phyloP scores from a whole-genome alignment of 2,113 vertebrate genomes.

The Sisor rabdophorus region DNA sequence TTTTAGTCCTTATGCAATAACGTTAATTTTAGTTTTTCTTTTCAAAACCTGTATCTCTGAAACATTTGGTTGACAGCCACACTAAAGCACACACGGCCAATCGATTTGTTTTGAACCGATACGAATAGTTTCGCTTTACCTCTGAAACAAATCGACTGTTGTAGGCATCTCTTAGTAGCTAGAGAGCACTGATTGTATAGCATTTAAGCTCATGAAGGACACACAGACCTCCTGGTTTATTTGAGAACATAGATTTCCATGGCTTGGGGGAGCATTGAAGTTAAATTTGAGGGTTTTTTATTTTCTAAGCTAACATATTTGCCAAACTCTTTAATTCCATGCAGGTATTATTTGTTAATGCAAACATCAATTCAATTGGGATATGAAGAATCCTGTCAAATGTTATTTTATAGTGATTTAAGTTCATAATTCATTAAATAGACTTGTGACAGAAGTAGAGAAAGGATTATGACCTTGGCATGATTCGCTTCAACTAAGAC shows the following conservation, averaged over 20 bases:
- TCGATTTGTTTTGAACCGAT: too few species aligned
- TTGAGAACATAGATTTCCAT: slow-evolving; percentile 61
- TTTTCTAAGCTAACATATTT: slow-evolving; percentile 26
- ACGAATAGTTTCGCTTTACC: slow-evolving; percentile 60
- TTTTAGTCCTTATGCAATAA: slow-evolving; percentile 52
- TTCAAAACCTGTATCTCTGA: slow-evolving; percentile 52
- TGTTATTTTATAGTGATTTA: too few species aligned
- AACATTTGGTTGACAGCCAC: slow-evolving; percentile 56
- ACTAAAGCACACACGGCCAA: slow-evolving; percentile 55
- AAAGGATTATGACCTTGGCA: slow-evolving; percentile 46
- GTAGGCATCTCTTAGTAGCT: slow-evolving; percentile 57
- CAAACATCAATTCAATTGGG: too few species aligned
- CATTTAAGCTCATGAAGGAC: slow-evolving; percentile 64
- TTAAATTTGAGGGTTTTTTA: too few species aligned
- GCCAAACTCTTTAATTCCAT: slow-evolving; percentile 2
- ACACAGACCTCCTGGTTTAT: slow-evolving; percentile 58
- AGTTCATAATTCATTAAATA: slow-evolving; percentile 64
- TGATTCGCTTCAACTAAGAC: slow-evolving; percentile 57
- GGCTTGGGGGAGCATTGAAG: slow-evolving; percentile 36
- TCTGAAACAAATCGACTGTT: slow-evolving; percentile 61
- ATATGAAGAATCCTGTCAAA: too few species aligned
- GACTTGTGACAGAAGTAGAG: slow-evolving; percentile 58
- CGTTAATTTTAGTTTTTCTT: slow-evolving; percentile 60
- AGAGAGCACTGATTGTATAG: slow-evolving; percentile 60
- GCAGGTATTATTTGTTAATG: slow-evolving; percentile 31